Percentiles rank a stretch among this genome's conserved stretches.
Evolutionary conservation across 1,140 invertebrate species (phyloP).

Genomic region (Micrasema longulum): DNA sequence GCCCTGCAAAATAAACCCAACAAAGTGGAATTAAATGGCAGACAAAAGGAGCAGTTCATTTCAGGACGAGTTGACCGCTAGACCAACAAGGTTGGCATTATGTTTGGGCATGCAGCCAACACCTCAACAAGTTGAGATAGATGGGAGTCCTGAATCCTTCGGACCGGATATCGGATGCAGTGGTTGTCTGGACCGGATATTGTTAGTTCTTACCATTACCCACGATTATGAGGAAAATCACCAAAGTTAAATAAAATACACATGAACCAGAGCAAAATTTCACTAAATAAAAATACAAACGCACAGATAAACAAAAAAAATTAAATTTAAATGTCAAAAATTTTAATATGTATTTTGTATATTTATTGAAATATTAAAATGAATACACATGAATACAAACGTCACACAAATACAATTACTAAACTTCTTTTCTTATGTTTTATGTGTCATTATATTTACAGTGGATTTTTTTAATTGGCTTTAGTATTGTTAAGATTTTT

Average conservation of each 20-base stretch:
- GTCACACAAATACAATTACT: no score
- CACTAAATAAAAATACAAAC: no score
- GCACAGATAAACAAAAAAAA: no score
- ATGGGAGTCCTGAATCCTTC: conserved; percentile 15
- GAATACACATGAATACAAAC: no score
- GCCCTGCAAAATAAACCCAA: conserved; percentile 1
- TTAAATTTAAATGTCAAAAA: no score
- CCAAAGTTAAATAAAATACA: no score
- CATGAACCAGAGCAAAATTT: neutral
- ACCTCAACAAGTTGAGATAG: conserved; percentile 49
- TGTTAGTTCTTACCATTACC: conserved; percentile 37
- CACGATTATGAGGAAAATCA: neutral
- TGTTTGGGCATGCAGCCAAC: conserved; percentile 35
- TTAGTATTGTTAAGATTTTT: no score
- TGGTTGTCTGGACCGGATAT: conserved; percentile 40
- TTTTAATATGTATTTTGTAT: no score
- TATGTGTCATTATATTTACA: no score
- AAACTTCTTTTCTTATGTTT: no score
- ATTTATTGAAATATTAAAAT: no score
- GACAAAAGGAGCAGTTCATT: conserved; percentile 24
- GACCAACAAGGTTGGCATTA: conserved; percentile 20
- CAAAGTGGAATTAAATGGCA: neutral
- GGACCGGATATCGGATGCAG: conserved; percentile 26
- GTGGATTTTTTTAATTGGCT: no score
- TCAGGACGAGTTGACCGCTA: conserved; percentile 19